A percentile compares a stretch with the other conserved stretches of the same genome.
These are phyloP conservation scores for Ceuthmochares aereus DNA, from an alignment of 2,113 vertebrate genomes.

Conservation along the genomic window DNA sequence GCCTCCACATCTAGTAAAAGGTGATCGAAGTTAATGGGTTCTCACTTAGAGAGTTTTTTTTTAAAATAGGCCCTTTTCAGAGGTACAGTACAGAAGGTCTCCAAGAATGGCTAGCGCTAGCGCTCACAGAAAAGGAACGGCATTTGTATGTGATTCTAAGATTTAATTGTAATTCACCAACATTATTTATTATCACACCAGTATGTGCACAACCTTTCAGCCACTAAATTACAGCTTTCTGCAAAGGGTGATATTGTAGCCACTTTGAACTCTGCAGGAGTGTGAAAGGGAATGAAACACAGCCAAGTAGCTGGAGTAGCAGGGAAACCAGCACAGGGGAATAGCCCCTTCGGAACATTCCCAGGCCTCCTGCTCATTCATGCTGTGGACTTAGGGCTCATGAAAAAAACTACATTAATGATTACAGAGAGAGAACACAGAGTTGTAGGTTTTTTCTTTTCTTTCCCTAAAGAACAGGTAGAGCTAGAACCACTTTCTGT, in stretches of 20 bases:
- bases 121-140: neutral
- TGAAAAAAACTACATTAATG: neutral
- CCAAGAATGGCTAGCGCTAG: neutral
- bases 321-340: neutral
- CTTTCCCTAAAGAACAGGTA: neutral
- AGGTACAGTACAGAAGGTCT: neutral
- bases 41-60: neutral
- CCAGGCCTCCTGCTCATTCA: neutral
- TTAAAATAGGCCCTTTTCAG: neutral
- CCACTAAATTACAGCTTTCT: neutral
- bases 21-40: neutral
- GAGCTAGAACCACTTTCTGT: neutral
- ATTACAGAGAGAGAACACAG: neutral
- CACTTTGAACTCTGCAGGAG: neutral
- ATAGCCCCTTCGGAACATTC: neutral
- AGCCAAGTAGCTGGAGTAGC: neutral
- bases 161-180: neutral
- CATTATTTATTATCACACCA: neutral
- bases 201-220: neutral
- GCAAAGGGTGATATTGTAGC: neutral
- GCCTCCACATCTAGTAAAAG: neutral
- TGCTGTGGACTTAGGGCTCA: neutral
- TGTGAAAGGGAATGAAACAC: neutral
- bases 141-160: neutral
- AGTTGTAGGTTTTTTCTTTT: neutral